phyloP scores from a whole-genome alignment of 1,140 invertebrate genomes.

The Glossosoma conforme region DNA sequence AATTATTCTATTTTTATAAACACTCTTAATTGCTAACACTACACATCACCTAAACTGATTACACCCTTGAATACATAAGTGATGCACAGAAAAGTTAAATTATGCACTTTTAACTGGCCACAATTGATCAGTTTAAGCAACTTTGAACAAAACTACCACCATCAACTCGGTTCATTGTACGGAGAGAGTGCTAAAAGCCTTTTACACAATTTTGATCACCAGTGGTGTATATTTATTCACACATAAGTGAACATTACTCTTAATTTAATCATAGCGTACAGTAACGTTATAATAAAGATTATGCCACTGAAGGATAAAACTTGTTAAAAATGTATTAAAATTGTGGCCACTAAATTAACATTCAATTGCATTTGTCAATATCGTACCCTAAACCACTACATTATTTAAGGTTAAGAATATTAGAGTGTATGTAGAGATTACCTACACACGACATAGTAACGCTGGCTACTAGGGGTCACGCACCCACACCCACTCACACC shows the following conservation, averaged over 20 bases:
- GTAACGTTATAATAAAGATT: slow-evolving; percentile 5
- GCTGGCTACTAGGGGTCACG: neutral
- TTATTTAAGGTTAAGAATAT: neutral
- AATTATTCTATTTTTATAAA: slow-evolving; percentile 13
- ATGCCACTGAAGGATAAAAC: slow-evolving; percentile 1
- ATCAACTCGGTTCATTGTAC: neutral
- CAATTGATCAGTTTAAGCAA: slow-evolving; percentile 2
- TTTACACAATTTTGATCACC: slow-evolving; percentile 1
- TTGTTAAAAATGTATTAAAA: neutral
- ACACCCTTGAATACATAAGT: slow-evolving; percentile 6
- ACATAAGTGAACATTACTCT: too few species aligned
- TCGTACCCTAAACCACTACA: neutral
- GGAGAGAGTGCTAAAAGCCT: neutral
- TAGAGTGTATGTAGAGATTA: neutral
- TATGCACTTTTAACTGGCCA: slow-evolving; percentile 7
- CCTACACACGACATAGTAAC: slow-evolving; percentile 2
- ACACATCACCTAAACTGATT: slow-evolving; percentile 16
- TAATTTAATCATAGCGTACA: too few species aligned
- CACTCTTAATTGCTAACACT: slow-evolving; percentile 15
- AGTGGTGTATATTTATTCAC: slow-evolving; percentile 2
- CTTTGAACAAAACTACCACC: neutral
- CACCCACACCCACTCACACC: slow-evolving; percentile 1
- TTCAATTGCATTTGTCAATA: neutral
- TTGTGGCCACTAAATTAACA: slow-evolving; percentile 11
- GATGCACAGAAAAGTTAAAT: neutral